Evolutionary conservation across 2,113 vertebrate species (phyloP).

Genomic region (Isurus oxyrinchus): DNA sequence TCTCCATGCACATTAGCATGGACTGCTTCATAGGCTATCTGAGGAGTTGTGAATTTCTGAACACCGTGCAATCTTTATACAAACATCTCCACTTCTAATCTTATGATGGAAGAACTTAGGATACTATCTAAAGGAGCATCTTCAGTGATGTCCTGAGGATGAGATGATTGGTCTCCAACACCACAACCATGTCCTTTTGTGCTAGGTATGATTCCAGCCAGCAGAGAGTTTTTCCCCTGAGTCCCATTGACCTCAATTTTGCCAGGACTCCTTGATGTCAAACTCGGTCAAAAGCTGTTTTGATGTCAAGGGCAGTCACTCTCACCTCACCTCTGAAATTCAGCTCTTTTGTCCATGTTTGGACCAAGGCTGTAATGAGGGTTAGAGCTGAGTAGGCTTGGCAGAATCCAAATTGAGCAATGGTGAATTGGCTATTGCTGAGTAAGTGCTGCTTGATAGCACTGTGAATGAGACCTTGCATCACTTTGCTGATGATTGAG

Average conservation of each 20-base stretch:
- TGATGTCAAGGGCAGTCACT: not conserved
- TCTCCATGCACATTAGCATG: not conserved
- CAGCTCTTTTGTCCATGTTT: not conserved
- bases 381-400: not conserved
- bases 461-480: too few relatives aligned
- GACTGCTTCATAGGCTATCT: too few relatives aligned
- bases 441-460: too few relatives aligned
- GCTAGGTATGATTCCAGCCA: too few relatives aligned
- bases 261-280: too few relatives aligned
- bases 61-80: not conserved
- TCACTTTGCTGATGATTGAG: too few relatives aligned
- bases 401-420: not conserved
- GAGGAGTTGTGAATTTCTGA: too few relatives aligned
- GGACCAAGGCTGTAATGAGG: not conserved
- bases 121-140: not conserved
- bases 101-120: not conserved
- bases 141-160: not conserved
- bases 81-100: not conserved
- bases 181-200: not conserved
- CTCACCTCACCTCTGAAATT: not conserved
- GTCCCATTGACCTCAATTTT: too few relatives aligned
- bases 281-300: not conserved
- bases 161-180: not conserved
- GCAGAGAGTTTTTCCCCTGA: too few relatives aligned
- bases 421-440: not conserved